phyloP scores from a whole-genome alignment of 2,797 vertebrate genomes.

The Distichodus sexfasciatus region DNA sequence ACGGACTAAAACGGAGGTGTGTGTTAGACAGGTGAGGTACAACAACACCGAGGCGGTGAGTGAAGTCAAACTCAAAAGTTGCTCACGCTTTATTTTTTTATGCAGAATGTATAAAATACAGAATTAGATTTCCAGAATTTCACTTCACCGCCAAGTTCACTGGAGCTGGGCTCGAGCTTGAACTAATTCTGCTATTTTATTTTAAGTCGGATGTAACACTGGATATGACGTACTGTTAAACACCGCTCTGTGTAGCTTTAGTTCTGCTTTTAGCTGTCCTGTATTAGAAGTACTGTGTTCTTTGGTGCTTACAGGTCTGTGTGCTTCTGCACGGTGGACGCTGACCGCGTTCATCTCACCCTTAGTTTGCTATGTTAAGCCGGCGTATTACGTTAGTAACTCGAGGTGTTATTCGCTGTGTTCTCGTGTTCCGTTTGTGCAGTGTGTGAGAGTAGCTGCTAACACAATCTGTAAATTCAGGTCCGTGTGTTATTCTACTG shows the following conservation, averaged over 20 bases:
- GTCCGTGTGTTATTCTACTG: background rate
- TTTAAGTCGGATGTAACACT: too few species aligned
- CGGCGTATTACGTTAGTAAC: conserved; percentile 17
- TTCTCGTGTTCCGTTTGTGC: conserved; percentile 14
- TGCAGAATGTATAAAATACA: conserved; percentile 60
- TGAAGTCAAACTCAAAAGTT: conserved; percentile 25
- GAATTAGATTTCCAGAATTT: conserved; percentile 12
- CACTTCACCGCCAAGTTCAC: background rate
- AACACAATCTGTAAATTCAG: background rate
- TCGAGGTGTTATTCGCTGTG: conserved; percentile 27
- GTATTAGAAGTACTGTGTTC: conserved; percentile 22
- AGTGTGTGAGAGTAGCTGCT: background rate
- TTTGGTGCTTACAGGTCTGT: conserved; percentile 27
- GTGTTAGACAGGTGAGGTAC: too few species aligned
- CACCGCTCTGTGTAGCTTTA: background rate
- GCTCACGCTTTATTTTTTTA: conserved; percentile 63
- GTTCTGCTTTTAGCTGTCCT: background rate
- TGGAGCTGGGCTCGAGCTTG: conserved; percentile 16
- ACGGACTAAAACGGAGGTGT: too few species aligned
- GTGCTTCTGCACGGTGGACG: conserved; percentile 9
- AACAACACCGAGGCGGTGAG: background rate
- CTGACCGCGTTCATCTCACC: conserved; percentile 1
- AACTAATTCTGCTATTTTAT: conserved; percentile 1
- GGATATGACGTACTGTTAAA: conserved; percentile 16
- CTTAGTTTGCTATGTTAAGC: background rate